Percentiles rank a stretch among this genome's conserved stretches.
These are phyloP conservation scores for Drosophila meridionalis DNA, from an alignment of 2,888 invertebrate genomes.

Conservation along the genomic window DNA sequence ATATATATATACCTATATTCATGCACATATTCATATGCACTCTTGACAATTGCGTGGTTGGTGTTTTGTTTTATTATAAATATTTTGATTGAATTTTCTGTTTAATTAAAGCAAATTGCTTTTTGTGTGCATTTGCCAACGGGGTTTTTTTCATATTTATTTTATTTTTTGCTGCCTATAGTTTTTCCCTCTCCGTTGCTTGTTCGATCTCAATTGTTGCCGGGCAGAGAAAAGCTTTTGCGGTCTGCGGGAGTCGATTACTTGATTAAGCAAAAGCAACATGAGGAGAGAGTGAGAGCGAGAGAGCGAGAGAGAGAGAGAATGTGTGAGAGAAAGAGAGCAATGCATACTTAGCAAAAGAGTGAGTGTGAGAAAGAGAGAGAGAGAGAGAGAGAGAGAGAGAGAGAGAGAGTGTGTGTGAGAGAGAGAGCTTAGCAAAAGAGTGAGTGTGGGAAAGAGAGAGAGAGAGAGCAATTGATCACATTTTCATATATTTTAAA, in stretches of 20 bases:
- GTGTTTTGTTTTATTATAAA: conserved; percentile 69
- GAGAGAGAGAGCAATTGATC: too few species aligned
- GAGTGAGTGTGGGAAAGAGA: too few species aligned
- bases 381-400: neutral
- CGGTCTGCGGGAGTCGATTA: conserved; percentile 39
- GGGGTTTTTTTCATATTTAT: conserved; percentile 2
- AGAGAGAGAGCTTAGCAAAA: too few species aligned
- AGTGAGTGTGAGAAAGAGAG: neutral
- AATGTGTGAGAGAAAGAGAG: neutral
- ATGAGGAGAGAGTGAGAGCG: neutral
- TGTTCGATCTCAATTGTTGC: conserved; percentile 31
- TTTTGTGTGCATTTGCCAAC: conserved; percentile 49
- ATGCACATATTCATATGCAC: conserved; percentile 14
- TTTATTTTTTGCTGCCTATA: conserved; percentile 11
- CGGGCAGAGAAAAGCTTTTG: conserved; percentile 11
- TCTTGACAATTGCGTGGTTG: conserved; percentile 54
- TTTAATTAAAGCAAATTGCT: conserved; percentile 78
- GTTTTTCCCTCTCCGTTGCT: neutral
- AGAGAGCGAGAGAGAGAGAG: neutral
- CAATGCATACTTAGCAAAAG: too few species aligned
- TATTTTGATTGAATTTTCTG: conserved; percentile 81
- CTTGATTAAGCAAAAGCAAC: conserved; percentile 21
- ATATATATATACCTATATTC: conserved; percentile 9
- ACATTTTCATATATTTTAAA: too few species aligned
- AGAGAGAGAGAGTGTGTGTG: too few species aligned